Evolutionary conservation across 2,113 vertebrate genomes (phyloP), one percentile per base, ranked within the genome.

Genomic region (Brachyistius frenatus): DNA sequence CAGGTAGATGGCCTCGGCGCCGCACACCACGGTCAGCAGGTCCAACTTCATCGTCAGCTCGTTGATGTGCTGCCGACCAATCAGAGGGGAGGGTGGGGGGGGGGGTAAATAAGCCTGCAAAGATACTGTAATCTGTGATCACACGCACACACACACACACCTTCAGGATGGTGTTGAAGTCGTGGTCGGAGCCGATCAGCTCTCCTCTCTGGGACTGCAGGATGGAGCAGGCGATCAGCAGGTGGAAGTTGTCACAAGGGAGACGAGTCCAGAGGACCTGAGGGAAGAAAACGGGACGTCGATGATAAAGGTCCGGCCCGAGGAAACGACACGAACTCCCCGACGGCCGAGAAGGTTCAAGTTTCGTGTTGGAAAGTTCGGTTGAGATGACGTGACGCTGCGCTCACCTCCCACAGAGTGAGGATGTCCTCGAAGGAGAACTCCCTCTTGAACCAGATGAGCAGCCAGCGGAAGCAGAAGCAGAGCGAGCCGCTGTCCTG

Each of bases 371-470:
- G 23, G 23, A 23, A 23, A 23, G 1, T 23, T 23, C 23, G 23
- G 5, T 6, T 5, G 5, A 44, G 41, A 5, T 46, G 2, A 7
- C 11, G 44, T 9, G 7, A 7, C 13, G 41, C 41, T 11, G 41
- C 41, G 8, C 90, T 90, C 70, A 96, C 97, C 96, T 98, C 97
- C 97, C 97, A 98, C 32, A 98, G 78, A 1, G 83, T 94, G 15
- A 98, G 95, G 67, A 97, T 94, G 76, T 98, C 97, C 2, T 95
- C 94, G 50, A 97, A 97, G 58, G 96, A 94, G 73, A 98, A 98
- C 78, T 98, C 97, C 71, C 97, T 95, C 91, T 98, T 98, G 91
- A 97, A 98, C 96, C 96, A 97, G 93, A 98, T 98, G 70, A 98
- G 95, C 58, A 98, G 93, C 97, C 97, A 98, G 6, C 96, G 96